Conservation (phyloP, 2,888 invertebrate genomes). For the Lochmaea crataegi region DNA sequence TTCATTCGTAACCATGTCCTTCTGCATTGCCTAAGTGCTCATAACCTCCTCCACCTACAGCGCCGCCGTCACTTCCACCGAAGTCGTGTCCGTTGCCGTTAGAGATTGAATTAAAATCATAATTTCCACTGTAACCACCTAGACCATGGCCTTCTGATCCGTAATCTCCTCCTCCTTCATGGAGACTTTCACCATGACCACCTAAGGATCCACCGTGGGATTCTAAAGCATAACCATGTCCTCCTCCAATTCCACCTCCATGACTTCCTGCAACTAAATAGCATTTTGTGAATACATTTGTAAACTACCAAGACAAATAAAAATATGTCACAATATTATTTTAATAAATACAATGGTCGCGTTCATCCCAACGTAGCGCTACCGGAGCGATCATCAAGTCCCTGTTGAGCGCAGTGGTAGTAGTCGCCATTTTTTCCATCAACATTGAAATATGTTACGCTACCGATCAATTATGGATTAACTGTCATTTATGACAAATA, state of each 20-base stretch:
- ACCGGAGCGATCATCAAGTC: background rate
- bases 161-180: constrained; percentile 24
- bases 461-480: too few relatives aligned
- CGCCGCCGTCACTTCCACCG: constrained; percentile 32
- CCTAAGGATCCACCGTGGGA: constrained; percentile 47
- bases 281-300: background rate
- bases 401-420: too few relatives aligned
- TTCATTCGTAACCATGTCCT: constrained; percentile 42
- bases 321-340: background rate
- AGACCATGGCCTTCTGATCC: constrained; percentile 29
- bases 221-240: constrained; percentile 45
- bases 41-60: constrained; percentile 36
- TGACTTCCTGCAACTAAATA: constrained; percentile 57
- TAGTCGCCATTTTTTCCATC: too few relatives aligned
- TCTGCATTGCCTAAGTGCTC: constrained; percentile 33
- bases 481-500: too few relatives aligned
- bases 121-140: constrained; percentile 42
- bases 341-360: too few relatives aligned
- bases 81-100: constrained; percentile 44
- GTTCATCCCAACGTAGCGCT: too few relatives aligned
- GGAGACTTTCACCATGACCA: constrained; percentile 33
- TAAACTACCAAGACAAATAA: background rate
- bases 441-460: too few relatives aligned
- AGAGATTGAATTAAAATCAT: constrained; percentile 45
- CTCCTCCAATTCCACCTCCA: constrained; percentile 63